These are phyloP conservation scores for Hippocampus abdominalis DNA, from an alignment of 2,113 vertebrate genomes.

Conservation along the genomic window DNA sequence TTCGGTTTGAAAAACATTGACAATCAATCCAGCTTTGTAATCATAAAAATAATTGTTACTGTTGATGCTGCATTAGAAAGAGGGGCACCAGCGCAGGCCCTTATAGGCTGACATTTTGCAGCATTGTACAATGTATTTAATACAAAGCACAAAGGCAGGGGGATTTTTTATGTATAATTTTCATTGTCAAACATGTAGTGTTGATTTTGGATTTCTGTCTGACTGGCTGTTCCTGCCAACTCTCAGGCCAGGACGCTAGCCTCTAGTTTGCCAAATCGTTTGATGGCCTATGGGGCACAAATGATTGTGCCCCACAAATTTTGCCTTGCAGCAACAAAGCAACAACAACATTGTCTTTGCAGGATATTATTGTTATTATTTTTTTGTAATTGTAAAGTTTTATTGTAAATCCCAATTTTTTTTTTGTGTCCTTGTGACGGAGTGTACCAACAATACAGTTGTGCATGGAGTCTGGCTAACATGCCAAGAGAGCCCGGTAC, in stretches of 20 bases:
- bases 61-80: background rate
- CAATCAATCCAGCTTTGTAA: too few species aligned
- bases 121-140: background rate
- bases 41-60: background rate
- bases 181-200: background rate
- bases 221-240: background rate
- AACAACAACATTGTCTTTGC: background rate
- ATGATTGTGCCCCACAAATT: background rate
- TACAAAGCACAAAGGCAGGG: background rate
- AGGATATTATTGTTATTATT: background rate
- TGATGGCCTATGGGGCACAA: background rate
- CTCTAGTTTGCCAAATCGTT: background rate
- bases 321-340: background rate
- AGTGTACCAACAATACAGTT: too few species aligned
- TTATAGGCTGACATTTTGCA: background rate
- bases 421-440: too few species aligned
- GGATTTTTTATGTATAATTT: conserved; percentile 3
- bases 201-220: background rate
- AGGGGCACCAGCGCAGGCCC: background rate
- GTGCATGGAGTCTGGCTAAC: too few species aligned
- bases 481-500: too few species aligned
- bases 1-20: too few species aligned
- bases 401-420: background rate
- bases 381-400: background rate
- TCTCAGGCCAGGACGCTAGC: background rate